These are phyloP conservation scores for Andrena flavipes DNA, from an alignment of 2,888 invertebrate genomes.

Conservation along the genomic window DNA sequence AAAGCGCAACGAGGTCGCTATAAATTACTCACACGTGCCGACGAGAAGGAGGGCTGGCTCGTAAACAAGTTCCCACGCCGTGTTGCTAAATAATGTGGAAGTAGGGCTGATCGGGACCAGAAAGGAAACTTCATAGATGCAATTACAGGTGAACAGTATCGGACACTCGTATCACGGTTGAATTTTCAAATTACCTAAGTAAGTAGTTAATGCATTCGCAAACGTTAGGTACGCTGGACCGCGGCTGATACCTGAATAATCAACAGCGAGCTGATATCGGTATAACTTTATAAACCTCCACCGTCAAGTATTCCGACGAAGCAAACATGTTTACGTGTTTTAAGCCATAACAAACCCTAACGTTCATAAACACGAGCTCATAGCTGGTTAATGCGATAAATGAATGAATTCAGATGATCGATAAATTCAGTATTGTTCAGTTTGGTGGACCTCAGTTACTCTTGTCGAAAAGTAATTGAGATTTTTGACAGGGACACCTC, in stretches of 20 bases:
- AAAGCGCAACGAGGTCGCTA: conserved; percentile 27
- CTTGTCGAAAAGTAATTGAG: too few species aligned
- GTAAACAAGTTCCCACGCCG: conserved; percentile 23
- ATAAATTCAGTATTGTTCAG: neutral
- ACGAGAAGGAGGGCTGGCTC: conserved; percentile 15
- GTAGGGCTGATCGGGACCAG: neutral
- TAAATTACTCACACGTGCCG: conserved; percentile 46
- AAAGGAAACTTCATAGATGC: neutral
- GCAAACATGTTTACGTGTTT: neutral
- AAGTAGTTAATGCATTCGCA: neutral
- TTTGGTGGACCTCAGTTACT: too few species aligned
- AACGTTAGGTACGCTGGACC: neutral
- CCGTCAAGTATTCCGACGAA: neutral
- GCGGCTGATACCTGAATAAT: neutral
- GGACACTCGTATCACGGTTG: neutral
- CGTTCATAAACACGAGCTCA: neutral
- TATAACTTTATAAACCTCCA: neutral
- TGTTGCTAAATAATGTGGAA: conserved; percentile 10
- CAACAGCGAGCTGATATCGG: neutral
- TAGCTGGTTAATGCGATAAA: neutral
- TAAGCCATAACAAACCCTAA: neutral
- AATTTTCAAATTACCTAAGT: neutral
- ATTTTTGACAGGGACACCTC: too few species aligned
- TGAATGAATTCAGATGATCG: neutral
- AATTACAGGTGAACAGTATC: neutral